phyloP scores from a whole-genome alignment of 2,888 invertebrate species.

The Julus scanicus region DNA sequence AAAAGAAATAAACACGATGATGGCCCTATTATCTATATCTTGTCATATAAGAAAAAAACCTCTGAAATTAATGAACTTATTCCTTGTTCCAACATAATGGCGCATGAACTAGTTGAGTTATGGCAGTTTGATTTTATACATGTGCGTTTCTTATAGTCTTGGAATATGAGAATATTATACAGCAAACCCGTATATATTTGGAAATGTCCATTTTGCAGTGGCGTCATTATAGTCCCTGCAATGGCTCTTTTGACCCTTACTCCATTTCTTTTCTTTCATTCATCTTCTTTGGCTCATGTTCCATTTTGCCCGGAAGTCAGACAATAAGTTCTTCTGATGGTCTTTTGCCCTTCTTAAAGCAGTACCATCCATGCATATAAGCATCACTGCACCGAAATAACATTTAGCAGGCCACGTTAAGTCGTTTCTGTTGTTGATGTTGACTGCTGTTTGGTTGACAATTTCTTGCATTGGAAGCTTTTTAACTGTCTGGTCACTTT shows the following conservation, averaged over 20 bases:
- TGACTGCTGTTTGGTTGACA: not conserved
- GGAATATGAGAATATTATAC: conserved; percentile 41
- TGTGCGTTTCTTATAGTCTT: not conserved
- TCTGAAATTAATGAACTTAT: not conserved
- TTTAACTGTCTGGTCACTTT: not conserved
- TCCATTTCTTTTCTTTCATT: conserved; percentile 28
- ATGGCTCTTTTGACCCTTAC: not conserved
- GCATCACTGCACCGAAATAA: not conserved
- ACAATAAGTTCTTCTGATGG: conserved; percentile 36
- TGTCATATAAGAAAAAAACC: not conserved
- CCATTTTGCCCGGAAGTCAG: conserved; percentile 39
- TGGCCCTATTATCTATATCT: not conserved
- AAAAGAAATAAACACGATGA: not conserved
- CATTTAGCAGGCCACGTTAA: not conserved
- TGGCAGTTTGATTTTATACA: not conserved
- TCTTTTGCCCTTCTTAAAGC: not conserved
- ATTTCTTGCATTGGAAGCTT: conserved; percentile 14
- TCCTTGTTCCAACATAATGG: not conserved
- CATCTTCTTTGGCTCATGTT: conserved; percentile 15
- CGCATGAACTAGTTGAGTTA: not conserved
- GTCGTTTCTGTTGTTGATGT: conserved; percentile 13
- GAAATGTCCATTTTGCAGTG: not conserved
- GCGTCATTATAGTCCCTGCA: not conserved
- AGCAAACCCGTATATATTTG: not conserved
- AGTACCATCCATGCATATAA: not conserved